Base-by-base conservation (phyloP, 1,140 invertebrate species). In the Catajapyx aquilonaris region DNA sequence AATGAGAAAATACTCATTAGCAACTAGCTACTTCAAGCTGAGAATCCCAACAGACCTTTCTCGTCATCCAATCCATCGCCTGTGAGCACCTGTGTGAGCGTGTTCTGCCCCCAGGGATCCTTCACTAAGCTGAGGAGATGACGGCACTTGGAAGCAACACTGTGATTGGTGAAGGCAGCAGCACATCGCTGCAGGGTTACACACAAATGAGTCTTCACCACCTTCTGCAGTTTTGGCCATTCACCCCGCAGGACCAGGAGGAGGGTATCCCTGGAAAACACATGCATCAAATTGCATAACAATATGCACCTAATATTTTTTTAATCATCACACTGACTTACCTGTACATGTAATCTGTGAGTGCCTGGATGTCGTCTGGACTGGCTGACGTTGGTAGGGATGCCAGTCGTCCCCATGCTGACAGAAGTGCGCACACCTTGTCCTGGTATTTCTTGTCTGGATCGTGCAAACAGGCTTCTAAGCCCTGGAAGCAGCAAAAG, bases 291-390 rank as follows among this genome's bases (percentile, higher is more conserved):
- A 41, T 10, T 2, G 18, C 16, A 32, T 32, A 3, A 31, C 15
- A 17, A 21, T 5, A 3, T 20, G 13, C 34, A 5, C 20, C 3
- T 3, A 35, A 15, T 19, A 35, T 15, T 31, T 31, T 7, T 28
- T 9, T 31, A 15, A 3, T 13, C 10, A 33, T 25, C 19, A n/a
- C 11, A 4, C 2, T 4, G 5, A 16, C 50, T 51, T 48, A 65
- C 64, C 59, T 61, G 56, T 64, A 59, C 48, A 60, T 54, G 55
- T 57, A 63, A 56, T 63, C 57, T 59, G 63, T 61, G 50, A 64
- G 56, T 46, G 54, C 51, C 48, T 62, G 53, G 47, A 54, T 55
- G 48, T 51, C 49, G 42, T 62, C 58, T 48, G 59, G 52, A 48
- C 52, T 50, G 47, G 58, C 57, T 44, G 51, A 50, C 46, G 55